A percentile compares a stretch with the other conserved stretches of the same genome.
Evolutionary conservation across 2,113 vertebrate species (phyloP).

Genomic region (Festucalex cinctus): DNA sequence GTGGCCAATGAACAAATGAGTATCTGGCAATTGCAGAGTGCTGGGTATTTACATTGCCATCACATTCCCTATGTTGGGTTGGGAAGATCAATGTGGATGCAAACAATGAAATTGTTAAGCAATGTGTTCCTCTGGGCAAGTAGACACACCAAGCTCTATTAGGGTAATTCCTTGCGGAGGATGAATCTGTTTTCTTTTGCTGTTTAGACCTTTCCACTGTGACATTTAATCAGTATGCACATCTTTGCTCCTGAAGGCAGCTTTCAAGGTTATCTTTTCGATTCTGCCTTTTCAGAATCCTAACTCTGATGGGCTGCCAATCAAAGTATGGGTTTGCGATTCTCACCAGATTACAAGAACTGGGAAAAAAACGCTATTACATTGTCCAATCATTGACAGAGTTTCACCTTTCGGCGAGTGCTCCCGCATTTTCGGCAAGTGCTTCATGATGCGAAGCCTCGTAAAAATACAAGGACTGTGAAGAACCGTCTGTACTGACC

Average conservation of each 20-base stretch:
- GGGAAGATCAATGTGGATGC: conserved; percentile 55
- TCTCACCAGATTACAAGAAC: conserved; percentile 9
- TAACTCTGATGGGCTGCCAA: conserved; percentile 23
- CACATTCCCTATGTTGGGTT: conserved; percentile 47
- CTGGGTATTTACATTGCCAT: conserved; percentile 58
- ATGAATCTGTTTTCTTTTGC: conserved; percentile 16
- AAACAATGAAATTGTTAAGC: conserved; percentile 52
- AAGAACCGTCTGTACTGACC: too few species aligned
- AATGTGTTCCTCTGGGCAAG: conserved; percentile 42
- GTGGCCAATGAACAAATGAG: conserved; percentile 37
- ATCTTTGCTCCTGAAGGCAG: conserved; percentile 20
- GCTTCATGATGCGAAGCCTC: too few species aligned
- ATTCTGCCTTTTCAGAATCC: conserved; percentile 30
- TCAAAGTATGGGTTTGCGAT: conserved; percentile 21
- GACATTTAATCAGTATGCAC: conserved; percentile 32
- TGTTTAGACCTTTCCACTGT: conserved; percentile 21
- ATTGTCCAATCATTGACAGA: too few species aligned
- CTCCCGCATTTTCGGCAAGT: too few species aligned
- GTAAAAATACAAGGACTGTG: too few species aligned
- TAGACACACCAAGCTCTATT: conserved; percentile 20
- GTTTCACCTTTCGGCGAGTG: too few species aligned
- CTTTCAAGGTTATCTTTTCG: conserved; percentile 26
- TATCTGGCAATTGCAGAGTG: conserved; percentile 39
- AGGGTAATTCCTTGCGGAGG: conserved; percentile 21
- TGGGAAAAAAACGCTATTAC: too few species aligned